Percentiles rank a stretch among this genome's conserved stretches.
Conservation (phyloP, 2,113 vertebrate genomes). For the Burhinus oedicnemus region DNA sequence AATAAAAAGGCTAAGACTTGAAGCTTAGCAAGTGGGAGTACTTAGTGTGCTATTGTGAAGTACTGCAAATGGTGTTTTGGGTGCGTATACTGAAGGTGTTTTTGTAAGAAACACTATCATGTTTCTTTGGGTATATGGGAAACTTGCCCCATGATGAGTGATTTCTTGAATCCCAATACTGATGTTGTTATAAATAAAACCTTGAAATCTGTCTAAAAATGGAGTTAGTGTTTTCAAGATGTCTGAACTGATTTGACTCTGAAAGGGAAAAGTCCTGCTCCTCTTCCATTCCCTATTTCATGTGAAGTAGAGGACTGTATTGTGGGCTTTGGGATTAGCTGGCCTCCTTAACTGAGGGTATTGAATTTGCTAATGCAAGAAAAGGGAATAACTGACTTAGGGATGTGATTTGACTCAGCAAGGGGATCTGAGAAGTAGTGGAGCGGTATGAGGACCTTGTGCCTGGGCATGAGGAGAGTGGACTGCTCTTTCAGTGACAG, state of each 20-base stretch:
- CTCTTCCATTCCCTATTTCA: neutral
- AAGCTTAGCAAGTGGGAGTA: neutral
- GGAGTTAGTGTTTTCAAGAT: neutral
- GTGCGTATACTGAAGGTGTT: neutral
- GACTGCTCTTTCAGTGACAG: neutral
- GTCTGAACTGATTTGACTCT: neutral
- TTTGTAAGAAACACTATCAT: neutral
- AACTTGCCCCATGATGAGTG: neutral
- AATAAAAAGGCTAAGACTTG: neutral
- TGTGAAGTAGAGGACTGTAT: neutral
- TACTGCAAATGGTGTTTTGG: neutral
- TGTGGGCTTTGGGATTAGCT: neutral
- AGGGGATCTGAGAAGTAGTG: neutral
- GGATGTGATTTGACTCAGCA: accelerated
- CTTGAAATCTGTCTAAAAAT: neutral
- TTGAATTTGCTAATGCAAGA: neutral
- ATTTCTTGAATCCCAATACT: neutral
- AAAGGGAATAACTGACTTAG: neutral
- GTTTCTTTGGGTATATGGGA: neutral
- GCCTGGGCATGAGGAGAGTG: neutral
- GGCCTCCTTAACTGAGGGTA: neutral
- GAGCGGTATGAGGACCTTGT: neutral
- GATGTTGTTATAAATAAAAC: neutral
- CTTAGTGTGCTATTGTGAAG: neutral
- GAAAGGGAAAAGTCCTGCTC: neutral